These are phyloP conservation scores for Notodonta dromedarius DNA, from an alignment of 2,888 invertebrate genomes.

Conservation along the genomic window DNA sequence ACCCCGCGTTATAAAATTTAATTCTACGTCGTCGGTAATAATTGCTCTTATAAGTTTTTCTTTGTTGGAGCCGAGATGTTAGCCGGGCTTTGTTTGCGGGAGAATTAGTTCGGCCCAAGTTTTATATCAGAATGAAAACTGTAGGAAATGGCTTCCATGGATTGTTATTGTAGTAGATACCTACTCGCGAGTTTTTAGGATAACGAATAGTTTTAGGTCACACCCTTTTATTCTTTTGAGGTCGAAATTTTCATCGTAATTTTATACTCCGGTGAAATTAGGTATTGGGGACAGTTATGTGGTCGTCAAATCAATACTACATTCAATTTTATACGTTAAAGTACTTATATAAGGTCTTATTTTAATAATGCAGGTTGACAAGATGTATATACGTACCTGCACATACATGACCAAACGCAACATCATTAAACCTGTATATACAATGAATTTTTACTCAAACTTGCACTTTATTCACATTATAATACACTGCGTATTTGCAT, in stretches of 20 bases:
- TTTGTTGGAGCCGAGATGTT: conserved; percentile 32
- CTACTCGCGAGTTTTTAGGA: not conserved
- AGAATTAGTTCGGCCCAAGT: conserved; percentile 7
- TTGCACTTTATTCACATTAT: not conserved
- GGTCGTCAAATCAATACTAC: no score
- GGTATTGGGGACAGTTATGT: no score
- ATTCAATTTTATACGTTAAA: no score
- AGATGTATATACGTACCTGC: no score
- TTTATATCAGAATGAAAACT: conserved; percentile 1
- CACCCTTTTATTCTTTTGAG: not conserved
- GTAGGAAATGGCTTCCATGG: not conserved
- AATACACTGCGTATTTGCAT: conserved; percentile 1
- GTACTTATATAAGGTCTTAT: no score
- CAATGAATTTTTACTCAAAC: not conserved
- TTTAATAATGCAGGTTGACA: no score
- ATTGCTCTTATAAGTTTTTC: conserved; percentile 41
- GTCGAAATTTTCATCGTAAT: not conserved
- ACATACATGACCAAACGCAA: no score
- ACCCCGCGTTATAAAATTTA: conserved; percentile 21
- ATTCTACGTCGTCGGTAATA: conserved; percentile 31
- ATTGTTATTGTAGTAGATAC: not conserved
- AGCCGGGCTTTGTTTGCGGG: conserved; percentile 15
- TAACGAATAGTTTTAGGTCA: not conserved
- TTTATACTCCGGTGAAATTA: no score
- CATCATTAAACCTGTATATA: no score